Evolutionary conservation across 2,797 vertebrate species (phyloP).

Genomic region (Sebastes minor): DNA sequence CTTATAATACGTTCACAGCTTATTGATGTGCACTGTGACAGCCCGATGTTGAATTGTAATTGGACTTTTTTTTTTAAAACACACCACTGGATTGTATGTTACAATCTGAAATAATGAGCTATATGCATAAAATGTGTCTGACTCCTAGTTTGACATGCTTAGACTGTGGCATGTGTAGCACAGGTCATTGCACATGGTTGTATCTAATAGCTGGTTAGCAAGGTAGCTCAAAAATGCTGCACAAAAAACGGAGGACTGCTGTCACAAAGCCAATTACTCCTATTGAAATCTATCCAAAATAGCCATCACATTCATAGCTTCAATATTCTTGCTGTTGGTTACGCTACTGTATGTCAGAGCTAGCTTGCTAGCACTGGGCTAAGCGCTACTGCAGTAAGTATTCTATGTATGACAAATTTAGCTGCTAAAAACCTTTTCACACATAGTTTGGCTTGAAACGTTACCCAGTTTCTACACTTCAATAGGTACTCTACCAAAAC

Average conservation of each 20-base stretch:
- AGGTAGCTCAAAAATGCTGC: slow-evolving; percentile 51
- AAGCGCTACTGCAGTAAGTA: background rate
- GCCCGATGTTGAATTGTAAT: slow-evolving; percentile 44
- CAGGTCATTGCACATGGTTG: slow-evolving; percentile 59
- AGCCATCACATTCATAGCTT: background rate
- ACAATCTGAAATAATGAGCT: slow-evolving; percentile 69
- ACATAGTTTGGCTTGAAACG: background rate
- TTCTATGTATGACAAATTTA: background rate
- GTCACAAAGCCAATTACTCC: slow-evolving; percentile 59
- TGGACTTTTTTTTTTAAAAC: slow-evolving; percentile 42
- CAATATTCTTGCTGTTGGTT: background rate
- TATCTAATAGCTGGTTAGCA: slow-evolving; percentile 65
- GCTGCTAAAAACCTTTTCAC: background rate
- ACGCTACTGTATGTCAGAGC: background rate
- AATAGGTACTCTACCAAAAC: no score
- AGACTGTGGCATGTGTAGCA: slow-evolving; percentile 58
- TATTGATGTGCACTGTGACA: slow-evolving; percentile 50
- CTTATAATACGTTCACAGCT: slow-evolving; percentile 4
- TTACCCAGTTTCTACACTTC: background rate
- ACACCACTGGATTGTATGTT: slow-evolving; percentile 40
- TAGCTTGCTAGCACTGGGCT: background rate
- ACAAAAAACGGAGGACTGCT: slow-evolving; percentile 40
- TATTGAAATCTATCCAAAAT: slow-evolving; percentile 43
- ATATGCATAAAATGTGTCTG: slow-evolving; percentile 57
- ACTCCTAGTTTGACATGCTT: slow-evolving; percentile 53